phyloP scores from a whole-genome alignment of 2,113 vertebrate species.

The Indicator indicator region DNA sequence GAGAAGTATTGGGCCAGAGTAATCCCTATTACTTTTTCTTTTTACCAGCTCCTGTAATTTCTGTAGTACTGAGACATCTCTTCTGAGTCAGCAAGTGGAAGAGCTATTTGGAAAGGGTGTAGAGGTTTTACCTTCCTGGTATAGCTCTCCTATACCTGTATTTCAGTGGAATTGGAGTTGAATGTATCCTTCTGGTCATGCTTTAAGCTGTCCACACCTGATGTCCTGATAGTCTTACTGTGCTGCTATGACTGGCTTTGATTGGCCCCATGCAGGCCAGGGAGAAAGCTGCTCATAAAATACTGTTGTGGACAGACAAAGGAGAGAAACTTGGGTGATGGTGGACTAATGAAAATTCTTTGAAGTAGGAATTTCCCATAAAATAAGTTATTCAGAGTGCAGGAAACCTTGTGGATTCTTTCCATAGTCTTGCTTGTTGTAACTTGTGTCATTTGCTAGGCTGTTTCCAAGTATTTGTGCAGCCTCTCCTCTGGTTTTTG shows the following conservation, averaged over 20 bases:
- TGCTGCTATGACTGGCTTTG: not conserved
- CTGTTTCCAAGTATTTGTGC: not conserved
- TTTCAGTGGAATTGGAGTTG: not conserved
- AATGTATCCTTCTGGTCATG: not conserved
- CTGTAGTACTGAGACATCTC: not conserved
- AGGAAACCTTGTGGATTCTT: not conserved
- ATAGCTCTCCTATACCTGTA: not conserved
- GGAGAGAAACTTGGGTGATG: not conserved
- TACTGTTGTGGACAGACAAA: not conserved
- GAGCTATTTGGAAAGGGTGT: not conserved
- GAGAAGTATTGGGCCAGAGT: constrained; percentile 22
- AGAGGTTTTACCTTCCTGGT: not conserved
- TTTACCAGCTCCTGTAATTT: not conserved
- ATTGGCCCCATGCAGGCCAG: not conserved
- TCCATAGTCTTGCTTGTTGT: not conserved
- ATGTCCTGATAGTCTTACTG: not conserved
- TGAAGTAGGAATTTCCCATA: not conserved
- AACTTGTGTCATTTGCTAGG: not conserved
- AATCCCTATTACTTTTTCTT: constrained; percentile 35
- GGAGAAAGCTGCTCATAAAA: not conserved
- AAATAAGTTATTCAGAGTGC: not conserved
- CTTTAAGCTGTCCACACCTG: not conserved
- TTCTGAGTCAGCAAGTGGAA: not conserved
- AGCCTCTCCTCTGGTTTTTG: accelerated
- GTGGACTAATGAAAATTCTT: not conserved